phyloP scores from a whole-genome alignment of 2,113 vertebrate genomes.

The Castor canadensis region DNA sequence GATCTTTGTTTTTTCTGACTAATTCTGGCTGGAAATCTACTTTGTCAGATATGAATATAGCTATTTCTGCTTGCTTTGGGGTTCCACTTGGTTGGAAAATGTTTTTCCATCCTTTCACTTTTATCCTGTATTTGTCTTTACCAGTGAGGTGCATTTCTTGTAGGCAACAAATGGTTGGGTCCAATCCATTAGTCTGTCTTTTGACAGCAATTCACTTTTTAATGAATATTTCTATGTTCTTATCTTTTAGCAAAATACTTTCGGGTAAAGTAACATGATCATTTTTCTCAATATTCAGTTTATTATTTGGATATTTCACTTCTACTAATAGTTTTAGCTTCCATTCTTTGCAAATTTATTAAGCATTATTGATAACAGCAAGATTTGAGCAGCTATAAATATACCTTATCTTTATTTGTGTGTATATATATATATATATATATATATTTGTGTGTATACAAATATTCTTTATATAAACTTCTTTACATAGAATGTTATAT shows the following conservation, averaged over 20 bases:
- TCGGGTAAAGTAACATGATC: not conserved
- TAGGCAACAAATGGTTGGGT: too few relatives aligned
- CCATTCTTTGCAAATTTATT: not conserved
- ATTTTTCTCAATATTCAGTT: not conserved
- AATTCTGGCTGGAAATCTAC: too few relatives aligned
- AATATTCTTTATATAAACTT: too few relatives aligned
- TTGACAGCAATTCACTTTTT: not conserved
- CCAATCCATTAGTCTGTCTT: too few relatives aligned
- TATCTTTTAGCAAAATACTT: not conserved
- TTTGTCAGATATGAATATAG: too few relatives aligned
- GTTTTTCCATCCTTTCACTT: too few relatives aligned
- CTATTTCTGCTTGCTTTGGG: too few relatives aligned
- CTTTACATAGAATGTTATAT: too few relatives aligned
- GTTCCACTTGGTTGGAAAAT: too few relatives aligned
- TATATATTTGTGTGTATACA: not conserved
- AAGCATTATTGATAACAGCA: not conserved
- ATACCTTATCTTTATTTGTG: not conserved
- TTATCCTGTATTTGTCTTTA: too few relatives aligned
- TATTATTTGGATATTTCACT: not conserved
- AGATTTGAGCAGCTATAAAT: not conserved
- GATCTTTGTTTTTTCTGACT: too few relatives aligned
- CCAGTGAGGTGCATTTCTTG: too few relatives aligned
- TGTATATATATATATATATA: not conserved
- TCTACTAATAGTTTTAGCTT: not conserved
- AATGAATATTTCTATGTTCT: not conserved